These are phyloP conservation scores for Drosophila kambysellisi DNA, from an alignment of 2,888 invertebrate genomes.

Conservation along the genomic window DNA sequence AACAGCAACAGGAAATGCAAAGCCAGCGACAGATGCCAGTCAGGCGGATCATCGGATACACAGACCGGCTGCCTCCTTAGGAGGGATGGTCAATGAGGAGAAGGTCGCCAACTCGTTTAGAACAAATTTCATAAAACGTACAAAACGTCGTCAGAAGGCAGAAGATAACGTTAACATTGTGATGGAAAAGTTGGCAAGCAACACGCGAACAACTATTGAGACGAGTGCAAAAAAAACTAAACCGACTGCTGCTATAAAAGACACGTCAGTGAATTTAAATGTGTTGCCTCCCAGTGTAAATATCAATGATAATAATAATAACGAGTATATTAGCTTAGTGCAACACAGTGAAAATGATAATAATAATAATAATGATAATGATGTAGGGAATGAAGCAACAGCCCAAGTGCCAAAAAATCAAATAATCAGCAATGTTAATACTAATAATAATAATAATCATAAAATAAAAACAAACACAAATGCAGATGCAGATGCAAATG, in stretches of 20 bases:
- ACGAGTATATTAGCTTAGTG: slow-evolving; percentile 58
- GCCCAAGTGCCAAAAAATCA: slow-evolving; percentile 64
- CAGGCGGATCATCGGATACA: slow-evolving; percentile 8
- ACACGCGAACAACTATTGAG: slow-evolving; percentile 40
- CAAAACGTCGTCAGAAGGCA: slow-evolving; percentile 19
- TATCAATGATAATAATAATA: slow-evolving; percentile 41
- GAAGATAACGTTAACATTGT: slow-evolving; percentile 29
- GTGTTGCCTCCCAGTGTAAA: slow-evolving; percentile 56
- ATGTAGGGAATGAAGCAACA: slow-evolving; percentile 14
- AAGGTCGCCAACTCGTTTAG: slow-evolving; percentile 17
- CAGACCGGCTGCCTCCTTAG: background rate
- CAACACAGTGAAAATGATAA: slow-evolving; percentile 31
- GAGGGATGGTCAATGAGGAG: slow-evolving; percentile 14
- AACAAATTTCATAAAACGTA: slow-evolving; percentile 35
- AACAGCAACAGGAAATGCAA: slow-evolving; percentile 9
- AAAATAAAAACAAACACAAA: slow-evolving; percentile 35
- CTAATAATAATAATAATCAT: slow-evolving; percentile 30
- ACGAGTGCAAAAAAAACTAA: slow-evolving; percentile 37
- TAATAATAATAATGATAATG: slow-evolving; percentile 25
- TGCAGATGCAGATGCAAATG: slow-evolving; percentile 24
- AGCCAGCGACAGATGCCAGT: slow-evolving; percentile 16
- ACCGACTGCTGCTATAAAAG: slow-evolving; percentile 37
- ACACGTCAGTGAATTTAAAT: slow-evolving; percentile 67
- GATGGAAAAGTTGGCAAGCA: slow-evolving; percentile 33
- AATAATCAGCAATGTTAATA: slow-evolving; percentile 46